Base-by-base conservation (phyloP, 1,140 invertebrate species). In the Apocrypta bakeri region DNA sequence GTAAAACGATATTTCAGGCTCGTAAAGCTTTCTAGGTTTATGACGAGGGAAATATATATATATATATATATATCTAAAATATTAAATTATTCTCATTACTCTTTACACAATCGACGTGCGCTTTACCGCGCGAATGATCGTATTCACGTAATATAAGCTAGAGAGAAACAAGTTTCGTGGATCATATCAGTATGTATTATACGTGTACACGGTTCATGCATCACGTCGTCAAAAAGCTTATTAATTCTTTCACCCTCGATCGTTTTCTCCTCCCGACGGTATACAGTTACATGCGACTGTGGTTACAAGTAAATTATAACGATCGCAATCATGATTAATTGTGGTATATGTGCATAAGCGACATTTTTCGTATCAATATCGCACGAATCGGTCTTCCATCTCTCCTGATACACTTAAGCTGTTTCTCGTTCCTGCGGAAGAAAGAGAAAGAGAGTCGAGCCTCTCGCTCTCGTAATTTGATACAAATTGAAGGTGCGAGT, bases 1-100 rank as follows among this genome's bases (percentile, higher is more conserved):
- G 2, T 64, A 64, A 14, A 9, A 64, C 61, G 25, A 42, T 24
- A 24, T 64, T 61, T 21, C 64, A 66, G 14, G 27, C 21, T 56
- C 68, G 21, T 69, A 69, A 69, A 69, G 31, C 21, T 31, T 31
- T 69, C 31, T 69, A 69, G 68, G 68, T 69, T 69, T 69, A 37
- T 31, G 68, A 69, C 21, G 27, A 68, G 17, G 3, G 33, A 37
- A 37, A 37, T 37, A 2, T 9, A 37, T 37, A 37, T 37, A 37
- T n/a, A n/a, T n/a, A n/a, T n/a, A n/a, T n/a, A n/a, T n/a, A n/a
- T n/a, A n/a, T n/a, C n/a, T n/a, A n/a, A n/a, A n/a, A n/a, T n/a
- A n/a, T n/a, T n/a, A n/a, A n/a, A n/a, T n/a, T n/a, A n/a, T n/a
- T n/a, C n/a, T n/a, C n/a, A n/a, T n/a, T n/a, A 9, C 33, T 37